Evolutionary conservation across 2,797 vertebrate species (phyloP), one percentile per base, ranked within the genome.

Genomic region (Schizopygopsis malacanthus): DNA sequence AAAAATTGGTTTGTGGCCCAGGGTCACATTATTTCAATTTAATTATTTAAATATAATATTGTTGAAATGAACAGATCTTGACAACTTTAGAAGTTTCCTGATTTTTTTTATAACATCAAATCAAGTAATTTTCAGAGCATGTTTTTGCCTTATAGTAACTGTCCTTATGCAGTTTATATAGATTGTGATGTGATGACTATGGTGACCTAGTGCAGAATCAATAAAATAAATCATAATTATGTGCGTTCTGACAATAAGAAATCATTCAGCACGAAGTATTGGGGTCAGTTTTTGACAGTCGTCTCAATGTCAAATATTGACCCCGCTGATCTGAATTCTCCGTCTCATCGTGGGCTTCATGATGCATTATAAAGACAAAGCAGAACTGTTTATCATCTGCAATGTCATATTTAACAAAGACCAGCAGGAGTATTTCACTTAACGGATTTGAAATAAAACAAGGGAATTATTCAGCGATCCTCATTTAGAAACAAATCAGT

Each of bases 401-500:
- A 79, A 39, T 28, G 61, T 39, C 78, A 79, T 41, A 79, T 43
- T 59, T 72, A 61, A 22, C 54, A 56, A 52, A 20, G 70, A 47
- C 6, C 9, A 77, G 59, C 13, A 72, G 50, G 47, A 81, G n/a
- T 39, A 54, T 76, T 75, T 63, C 67, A 84, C n/a, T 61, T 50
- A n/a, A 72, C 28, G 1, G 4, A 80, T 75, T 73, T 61, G 71
- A 81, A 82, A 59, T 77, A 79, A 65, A 59, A 77, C 61, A 87
- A 63, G n/a, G 84, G 87, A 79, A 93, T 93, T 90, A 93, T 92
- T 91, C 90, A 85, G 88, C 83, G 90, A 91, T 93, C 93, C 93
- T 90, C 91, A 91, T 94, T 94, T 89, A 91, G 92, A 97, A 95
- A 95, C 96, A 96, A 96, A 96, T 97, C 96, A 96, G 96, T 97